Conservation (phyloP, 2,888 invertebrate species). For the Monoplex corrugatus region DNA sequence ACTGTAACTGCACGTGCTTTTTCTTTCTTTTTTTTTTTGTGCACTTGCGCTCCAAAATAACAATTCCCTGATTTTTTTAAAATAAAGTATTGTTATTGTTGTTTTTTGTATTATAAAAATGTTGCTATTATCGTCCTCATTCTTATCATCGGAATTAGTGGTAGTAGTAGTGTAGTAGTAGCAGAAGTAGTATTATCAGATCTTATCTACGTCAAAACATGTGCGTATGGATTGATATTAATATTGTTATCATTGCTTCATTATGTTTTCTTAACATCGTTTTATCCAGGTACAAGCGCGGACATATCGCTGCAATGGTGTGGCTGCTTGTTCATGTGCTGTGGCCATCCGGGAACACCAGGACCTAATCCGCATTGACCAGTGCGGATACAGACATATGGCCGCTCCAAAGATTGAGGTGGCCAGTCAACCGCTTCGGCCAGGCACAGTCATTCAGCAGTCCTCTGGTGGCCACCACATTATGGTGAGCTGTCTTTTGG, state of each 20-base stretch:
- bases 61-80: too few relatives aligned
- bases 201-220: too few relatives aligned
- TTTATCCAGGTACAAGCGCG: background rate
- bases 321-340: background rate
- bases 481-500: background rate
- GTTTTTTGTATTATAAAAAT: too few relatives aligned
- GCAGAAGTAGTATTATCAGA: too few relatives aligned
- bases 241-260: too few relatives aligned
- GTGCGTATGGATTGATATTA: background rate
- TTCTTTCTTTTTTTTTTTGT: too few relatives aligned
- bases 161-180: too few relatives aligned
- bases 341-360: background rate
- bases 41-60: too few relatives aligned
- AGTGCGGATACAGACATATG: background rate
- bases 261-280: background rate
- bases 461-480: background rate
- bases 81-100: too few relatives aligned
- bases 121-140: too few relatives aligned
- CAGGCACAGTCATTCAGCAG: constrained; percentile 1
- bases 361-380: constrained; percentile 18
- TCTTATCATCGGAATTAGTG: too few relatives aligned
- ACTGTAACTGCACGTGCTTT: too few relatives aligned
- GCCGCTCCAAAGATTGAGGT: background rate
- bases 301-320: background rate
- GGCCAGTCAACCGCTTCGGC: background rate